Conservation (phyloP, 2,113 vertebrate genomes). For the Lepus americanus region DNA sequence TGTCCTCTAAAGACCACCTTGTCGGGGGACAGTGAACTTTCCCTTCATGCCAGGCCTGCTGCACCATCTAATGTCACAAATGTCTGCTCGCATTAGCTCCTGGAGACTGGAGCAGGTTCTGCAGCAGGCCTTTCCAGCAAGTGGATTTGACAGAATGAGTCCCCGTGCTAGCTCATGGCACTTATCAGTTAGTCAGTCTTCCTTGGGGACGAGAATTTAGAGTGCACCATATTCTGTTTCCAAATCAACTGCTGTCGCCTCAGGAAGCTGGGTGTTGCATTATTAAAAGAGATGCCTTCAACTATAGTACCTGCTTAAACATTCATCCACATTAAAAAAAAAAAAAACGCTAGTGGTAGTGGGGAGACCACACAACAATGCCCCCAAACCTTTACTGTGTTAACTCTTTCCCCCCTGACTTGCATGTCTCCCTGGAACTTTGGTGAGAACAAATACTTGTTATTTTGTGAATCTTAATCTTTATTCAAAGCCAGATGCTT, state of each 20-base stretch:
- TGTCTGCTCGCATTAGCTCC: constrained; percentile 93
- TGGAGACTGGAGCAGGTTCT: constrained; percentile 89
- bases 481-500: background rate
- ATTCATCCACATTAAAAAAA: constrained; percentile 87
- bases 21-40: constrained; percentile 89
- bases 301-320: constrained; percentile 88
- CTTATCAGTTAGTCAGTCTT: constrained; percentile 93
- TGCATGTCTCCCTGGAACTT: constrained; percentile 57
- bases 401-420: constrained; percentile 80
- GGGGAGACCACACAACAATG: background rate
- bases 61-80: constrained; percentile 94
- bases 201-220: constrained; percentile 89
- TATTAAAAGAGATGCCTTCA: constrained; percentile 92
- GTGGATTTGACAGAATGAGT: constrained; percentile 93
- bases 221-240: constrained; percentile 92
- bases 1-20: constrained; percentile 92
- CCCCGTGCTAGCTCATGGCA: constrained; percentile 90
- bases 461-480: background rate
- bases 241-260: constrained; percentile 90
- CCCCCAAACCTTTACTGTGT: constrained; percentile 76
- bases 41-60: constrained; percentile 88
- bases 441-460: background rate
- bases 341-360: background rate
- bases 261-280: constrained; percentile 89
- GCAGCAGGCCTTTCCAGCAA: constrained; percentile 89